Base-by-base conservation (phyloP, 2,888 invertebrate species). In the Melanophora roralis region DNA sequence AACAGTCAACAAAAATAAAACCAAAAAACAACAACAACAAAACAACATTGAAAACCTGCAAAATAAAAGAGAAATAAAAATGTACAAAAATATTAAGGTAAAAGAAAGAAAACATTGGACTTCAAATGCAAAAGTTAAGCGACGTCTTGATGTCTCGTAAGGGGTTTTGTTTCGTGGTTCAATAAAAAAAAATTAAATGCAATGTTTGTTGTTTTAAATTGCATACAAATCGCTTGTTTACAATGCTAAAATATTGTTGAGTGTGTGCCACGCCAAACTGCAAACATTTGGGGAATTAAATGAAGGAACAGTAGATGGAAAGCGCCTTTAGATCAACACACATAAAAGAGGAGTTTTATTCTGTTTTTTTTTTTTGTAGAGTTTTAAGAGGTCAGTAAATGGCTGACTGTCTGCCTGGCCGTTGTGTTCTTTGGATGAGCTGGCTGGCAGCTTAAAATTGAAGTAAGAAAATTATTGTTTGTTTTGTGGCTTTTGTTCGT, bases 91-190 rank as follows among this genome's bases (percentile, higher is more conserved):
- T 8, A 57, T 7, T 11, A 36, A 36, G 11, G 2, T 8, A 32
- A 23, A 27, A 2, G 27, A 27, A 27, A 59, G 23, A 19, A 55
- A n/a, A 21, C 5, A 51, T 14, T 23, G 27, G n/a, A 27, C 32
- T 23, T 16, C 43, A 69, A 69, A 64, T 64, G 49, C 83, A 43
- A 59, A 43, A 47, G 9, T 36, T 14, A 57, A 51, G 80, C 86
- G 87, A 84, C 88, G 88, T 86, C 88, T 86, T 85, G 85, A 85
- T 86, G 88, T 88, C 88, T 88, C 88, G 86, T 81, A 87, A 86
- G 85, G 85, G 84, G 82, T 85, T 85, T 36, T n/a, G n/a, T 23
- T 55, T 59, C 38, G 64, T 74, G 21, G 74, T 59, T 62, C 72
- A 72, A 78, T 72, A 72, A 72, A 78, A 43, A 67, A 53, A 77